phyloP scores from a whole-genome alignment of 37 sponge, comb jelly and placozoan genomes.

The Aphrocallistes beatrix region DNA sequence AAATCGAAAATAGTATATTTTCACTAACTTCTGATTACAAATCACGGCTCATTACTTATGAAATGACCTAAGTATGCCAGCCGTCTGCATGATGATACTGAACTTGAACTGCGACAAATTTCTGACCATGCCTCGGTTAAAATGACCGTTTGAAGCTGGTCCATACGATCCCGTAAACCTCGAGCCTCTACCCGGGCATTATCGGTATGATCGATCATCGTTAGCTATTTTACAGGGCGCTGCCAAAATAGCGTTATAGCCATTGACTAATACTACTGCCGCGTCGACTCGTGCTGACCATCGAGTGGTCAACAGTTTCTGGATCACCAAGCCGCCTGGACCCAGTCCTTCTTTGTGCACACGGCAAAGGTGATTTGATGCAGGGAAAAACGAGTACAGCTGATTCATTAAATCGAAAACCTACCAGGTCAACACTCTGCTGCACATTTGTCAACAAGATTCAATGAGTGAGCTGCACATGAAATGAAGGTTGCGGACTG shows the following conservation, averaged over 20 bases:
- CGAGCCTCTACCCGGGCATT: slow-evolving; percentile 16
- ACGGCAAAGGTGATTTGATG: slow-evolving; percentile 25
- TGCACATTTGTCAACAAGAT: slow-evolving; percentile 21
- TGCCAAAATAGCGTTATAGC: slow-evolving; percentile 15
- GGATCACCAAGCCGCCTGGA: background rate
- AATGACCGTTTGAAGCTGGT: slow-evolving; percentile 21
- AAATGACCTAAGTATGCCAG: no score
- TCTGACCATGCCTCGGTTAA: slow-evolving; percentile 1
- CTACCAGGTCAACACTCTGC: slow-evolving; percentile 21
- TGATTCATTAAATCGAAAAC: slow-evolving; percentile 18
- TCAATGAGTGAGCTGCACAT: slow-evolving; percentile 28
- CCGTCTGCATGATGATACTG: slow-evolving; percentile 7
- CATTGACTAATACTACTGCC: slow-evolving; percentile 20
- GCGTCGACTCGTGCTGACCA: slow-evolving; percentile 29
- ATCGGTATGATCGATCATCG: slow-evolving; percentile 22
- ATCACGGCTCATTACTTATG: no score
- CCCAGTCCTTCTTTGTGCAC: slow-evolving; percentile 1
- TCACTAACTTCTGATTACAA: no score
- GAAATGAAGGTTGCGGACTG: slow-evolving; percentile 13
- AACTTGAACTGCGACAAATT: slow-evolving; percentile 18
- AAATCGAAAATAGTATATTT: no score
- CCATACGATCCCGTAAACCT: slow-evolving; percentile 19
- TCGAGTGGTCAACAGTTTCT: slow-evolving; percentile 15
- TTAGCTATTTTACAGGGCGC: slow-evolving; percentile 1
- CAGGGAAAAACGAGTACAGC: slow-evolving; percentile 23